Conservation (phyloP, 2,797 vertebrate genomes). For the Cyclopterus lumpus region DNA sequence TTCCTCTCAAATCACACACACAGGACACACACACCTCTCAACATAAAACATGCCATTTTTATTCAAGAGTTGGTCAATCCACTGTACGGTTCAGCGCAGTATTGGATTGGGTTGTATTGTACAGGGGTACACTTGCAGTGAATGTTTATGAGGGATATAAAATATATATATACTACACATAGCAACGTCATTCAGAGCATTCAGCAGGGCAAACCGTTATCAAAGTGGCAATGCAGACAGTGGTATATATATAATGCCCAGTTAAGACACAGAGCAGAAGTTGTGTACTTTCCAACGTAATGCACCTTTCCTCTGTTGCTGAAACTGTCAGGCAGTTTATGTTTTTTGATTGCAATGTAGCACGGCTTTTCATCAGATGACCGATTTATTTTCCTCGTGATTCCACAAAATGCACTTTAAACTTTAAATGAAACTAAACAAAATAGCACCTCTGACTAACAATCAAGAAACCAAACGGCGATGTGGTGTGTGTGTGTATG, state of each 20-base stretch:
- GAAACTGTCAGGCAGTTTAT: conserved; percentile 89
- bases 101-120: conserved; percentile 59
- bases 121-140: conserved; percentile 72
- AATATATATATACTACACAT: conserved; percentile 76
- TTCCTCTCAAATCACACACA: conserved; percentile 30
- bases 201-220: conserved; percentile 87
- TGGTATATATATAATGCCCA: conserved; percentile 91
- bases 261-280: conserved; percentile 83
- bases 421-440: conserved; percentile 74
- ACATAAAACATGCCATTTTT: conserved; percentile 81
- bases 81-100: conserved; percentile 76
- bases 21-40: conserved; percentile 44
- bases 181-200: conserved; percentile 83
- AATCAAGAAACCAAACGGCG: conserved; percentile 50
- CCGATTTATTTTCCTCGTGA: conserved; percentile 56
- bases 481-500: conserved; percentile 28
- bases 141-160: conserved; percentile 79
- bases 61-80: conserved; percentile 81
- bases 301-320: conserved; percentile 81
- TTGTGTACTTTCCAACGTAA: conserved; percentile 75
- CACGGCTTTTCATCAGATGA: conserved; percentile 67
- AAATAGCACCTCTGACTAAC: conserved; percentile 55
- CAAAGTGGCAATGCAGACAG: conserved; percentile 93
- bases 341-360: conserved; percentile 69
- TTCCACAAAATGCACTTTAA: conserved; percentile 83